Percentiles rank a stretch among this genome's conserved stretches.
These are phyloP conservation scores for Megathymus violae DNA, from an alignment of 1,140 invertebrate genomes.

Conservation along the genomic window DNA sequence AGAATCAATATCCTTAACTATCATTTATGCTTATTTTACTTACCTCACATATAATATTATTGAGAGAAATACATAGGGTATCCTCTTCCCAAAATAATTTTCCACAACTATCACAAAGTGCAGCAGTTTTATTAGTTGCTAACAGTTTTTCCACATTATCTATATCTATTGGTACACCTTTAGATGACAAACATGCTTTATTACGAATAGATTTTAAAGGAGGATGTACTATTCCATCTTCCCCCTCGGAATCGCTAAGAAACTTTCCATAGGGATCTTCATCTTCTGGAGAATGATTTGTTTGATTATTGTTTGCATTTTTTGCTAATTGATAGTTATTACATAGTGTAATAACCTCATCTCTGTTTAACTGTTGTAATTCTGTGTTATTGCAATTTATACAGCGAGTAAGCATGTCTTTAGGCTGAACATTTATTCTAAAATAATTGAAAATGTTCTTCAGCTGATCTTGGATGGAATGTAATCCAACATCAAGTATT, in stretches of 20 bases:
- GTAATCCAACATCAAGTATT: slow-evolving; percentile 64
- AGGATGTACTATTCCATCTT: slow-evolving; percentile 52
- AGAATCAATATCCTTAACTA: too few relatives aligned
- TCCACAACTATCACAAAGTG: slow-evolving; percentile 72
- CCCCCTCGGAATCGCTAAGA: slow-evolving; percentile 74
- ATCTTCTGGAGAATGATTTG: slow-evolving; percentile 50
- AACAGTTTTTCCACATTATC: slow-evolving; percentile 51
- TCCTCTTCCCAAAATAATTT: slow-evolving; percentile 72
- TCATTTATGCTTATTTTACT: slow-evolving; percentile 39
- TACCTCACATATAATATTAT: slow-evolving; percentile 41
- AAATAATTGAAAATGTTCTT: slow-evolving; percentile 59
- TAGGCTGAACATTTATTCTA: slow-evolving; percentile 56
- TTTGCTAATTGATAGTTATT: slow-evolving; percentile 39
- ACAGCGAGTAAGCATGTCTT: slow-evolving; percentile 61
- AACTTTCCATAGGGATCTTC: slow-evolving; percentile 61
- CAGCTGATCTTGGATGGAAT: slow-evolving; percentile 57
- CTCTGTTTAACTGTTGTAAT: slow-evolving; percentile 48
- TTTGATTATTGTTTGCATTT: slow-evolving; percentile 29
- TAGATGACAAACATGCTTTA: slow-evolving; percentile 55
- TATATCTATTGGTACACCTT: slow-evolving; percentile 60
- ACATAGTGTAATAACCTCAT: slow-evolving; percentile 59
- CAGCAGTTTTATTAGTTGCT: slow-evolving; percentile 49
- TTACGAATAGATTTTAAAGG: slow-evolving; percentile 30
- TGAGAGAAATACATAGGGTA: slow-evolving; percentile 42
- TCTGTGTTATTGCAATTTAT: slow-evolving; percentile 65